These are phyloP conservation scores for Fregetta grallaria DNA, from an alignment of 2,113 vertebrate genomes.

Conservation along the genomic window DNA sequence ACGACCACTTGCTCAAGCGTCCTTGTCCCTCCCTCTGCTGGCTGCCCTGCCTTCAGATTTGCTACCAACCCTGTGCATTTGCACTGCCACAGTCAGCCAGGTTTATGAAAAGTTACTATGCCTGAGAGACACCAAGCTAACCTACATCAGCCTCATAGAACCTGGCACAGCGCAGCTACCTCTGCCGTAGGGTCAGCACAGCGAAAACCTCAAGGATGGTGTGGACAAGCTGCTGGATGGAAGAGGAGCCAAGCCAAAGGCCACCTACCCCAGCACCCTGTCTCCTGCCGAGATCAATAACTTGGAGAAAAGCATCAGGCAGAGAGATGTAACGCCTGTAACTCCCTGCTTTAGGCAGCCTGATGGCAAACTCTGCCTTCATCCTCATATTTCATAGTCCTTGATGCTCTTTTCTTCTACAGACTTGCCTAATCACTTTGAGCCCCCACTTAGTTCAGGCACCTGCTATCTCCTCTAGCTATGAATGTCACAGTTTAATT, in stretches of 20 bases:
- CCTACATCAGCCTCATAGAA: background rate
- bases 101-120: background rate
- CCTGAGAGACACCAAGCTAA: background rate
- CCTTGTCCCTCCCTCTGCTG: background rate
- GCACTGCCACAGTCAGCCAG: background rate
- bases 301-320: background rate
- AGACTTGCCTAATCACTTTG: background rate
- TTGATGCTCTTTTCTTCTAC: background rate
- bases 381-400: background rate
- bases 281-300: background rate
- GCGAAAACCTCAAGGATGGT: background rate
- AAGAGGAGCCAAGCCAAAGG: background rate
- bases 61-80: background rate
- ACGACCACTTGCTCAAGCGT: accelerated
- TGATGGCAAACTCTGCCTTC: background rate
- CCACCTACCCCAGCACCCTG: background rate
- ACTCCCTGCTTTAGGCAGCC: background rate
- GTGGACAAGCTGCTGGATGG: background rate
- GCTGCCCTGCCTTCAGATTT: background rate
- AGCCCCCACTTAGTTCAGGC: background rate
- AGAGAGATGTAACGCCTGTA: background rate
- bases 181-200: background rate
- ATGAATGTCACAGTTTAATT: background rate
- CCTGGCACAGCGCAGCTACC: background rate
- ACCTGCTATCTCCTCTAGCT: background rate